phyloP scores from a whole-genome alignment of 2,113 vertebrate genomes.

The Sebastes schlegelii region DNA sequence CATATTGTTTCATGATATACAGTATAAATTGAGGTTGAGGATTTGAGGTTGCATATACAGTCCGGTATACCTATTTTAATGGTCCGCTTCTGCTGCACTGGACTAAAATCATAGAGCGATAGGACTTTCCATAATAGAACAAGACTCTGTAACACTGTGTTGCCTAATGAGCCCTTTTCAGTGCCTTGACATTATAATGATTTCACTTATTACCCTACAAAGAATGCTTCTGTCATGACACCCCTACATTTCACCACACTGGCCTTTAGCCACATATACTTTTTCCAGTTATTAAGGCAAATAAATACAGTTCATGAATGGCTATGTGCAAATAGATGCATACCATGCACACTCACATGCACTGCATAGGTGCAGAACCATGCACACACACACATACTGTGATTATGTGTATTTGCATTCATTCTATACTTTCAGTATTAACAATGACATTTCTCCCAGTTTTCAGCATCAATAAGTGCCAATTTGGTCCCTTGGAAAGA shows the following conservation, averaged over 20 bases:
- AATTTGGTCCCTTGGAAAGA: slow-evolving; percentile 25
- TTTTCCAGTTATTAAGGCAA: not conserved
- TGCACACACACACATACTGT: no score
- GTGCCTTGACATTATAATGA: not conserved
- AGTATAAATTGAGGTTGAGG: not conserved
- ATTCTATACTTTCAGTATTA: slow-evolving; percentile 1
- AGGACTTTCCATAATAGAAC: not conserved
- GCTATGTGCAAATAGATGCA: not conserved
- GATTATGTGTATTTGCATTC: not conserved
- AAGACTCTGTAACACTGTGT: not conserved
- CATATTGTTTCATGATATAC: not conserved
- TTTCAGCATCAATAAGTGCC: slow-evolving; percentile 43
- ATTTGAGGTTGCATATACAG: not conserved
- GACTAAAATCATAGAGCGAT: not conserved
- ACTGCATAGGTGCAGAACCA: not conserved
- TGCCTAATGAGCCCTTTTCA: slow-evolving; percentile 25
- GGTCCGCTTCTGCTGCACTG: not conserved
- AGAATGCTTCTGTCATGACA: not conserved
- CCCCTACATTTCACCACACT: not conserved
- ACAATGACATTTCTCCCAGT: not conserved
- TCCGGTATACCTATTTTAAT: not conserved
- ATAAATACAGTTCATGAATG: not conserved
- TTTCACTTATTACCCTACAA: not conserved
- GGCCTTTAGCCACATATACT: not conserved
- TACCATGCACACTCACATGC: not conserved